Evolutionary conservation across 2,113 vertebrate genomes (phyloP), one percentile per base, ranked within the genome.

Genomic region (Gorsachius goisagi): DNA sequence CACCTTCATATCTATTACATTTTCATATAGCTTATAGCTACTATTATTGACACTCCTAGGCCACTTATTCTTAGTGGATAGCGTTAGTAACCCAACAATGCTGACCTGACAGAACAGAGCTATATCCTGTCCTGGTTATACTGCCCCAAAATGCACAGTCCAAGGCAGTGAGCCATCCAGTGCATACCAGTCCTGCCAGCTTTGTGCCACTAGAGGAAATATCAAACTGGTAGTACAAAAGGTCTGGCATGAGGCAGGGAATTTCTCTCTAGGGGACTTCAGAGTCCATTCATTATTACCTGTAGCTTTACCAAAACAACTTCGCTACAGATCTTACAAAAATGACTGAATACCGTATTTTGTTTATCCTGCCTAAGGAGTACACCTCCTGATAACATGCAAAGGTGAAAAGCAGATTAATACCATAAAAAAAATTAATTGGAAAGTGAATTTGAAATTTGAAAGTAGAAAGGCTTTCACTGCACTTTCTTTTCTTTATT

Each of bases 281-380:
- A 83, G 67, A 80, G 18, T 41, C 30, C n/a, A 56, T 90, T 95
- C 59, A 86, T 79, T 85, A 66, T 88, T 92, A 94, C 85, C 64
- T 96, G 90, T 45, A 80, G 33, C 41, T 93, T 93, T 58, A 83
- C 80, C 23, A 30, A 44, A 88, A 53, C 17, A 62, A 9, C 1
- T 37, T 79, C 73, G 66, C 28, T 41, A 18, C 7, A 28, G 13
- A 37, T n/a, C 35, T 68, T 63, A 15, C 47, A 56, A 83, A 76
- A 86, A 32, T 39, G 5, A 10, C 9, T 24, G 23, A 37, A 35
- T 24, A 15, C 3, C 6, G 12, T 63, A 1, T 52, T 80, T 85
- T 52, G 1, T 52, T 90, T 83, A 47, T 73, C 22, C 35, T 41
- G 27, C 13, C 9, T 72, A 39, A 80, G 18, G 15, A 92, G 6